Percentiles rank a stretch among this genome's conserved stretches.
These are phyloP conservation scores for Rhadina sibilatrix DNA, from an alignment of 2,113 vertebrate species.

Conservation along the genomic window DNA sequence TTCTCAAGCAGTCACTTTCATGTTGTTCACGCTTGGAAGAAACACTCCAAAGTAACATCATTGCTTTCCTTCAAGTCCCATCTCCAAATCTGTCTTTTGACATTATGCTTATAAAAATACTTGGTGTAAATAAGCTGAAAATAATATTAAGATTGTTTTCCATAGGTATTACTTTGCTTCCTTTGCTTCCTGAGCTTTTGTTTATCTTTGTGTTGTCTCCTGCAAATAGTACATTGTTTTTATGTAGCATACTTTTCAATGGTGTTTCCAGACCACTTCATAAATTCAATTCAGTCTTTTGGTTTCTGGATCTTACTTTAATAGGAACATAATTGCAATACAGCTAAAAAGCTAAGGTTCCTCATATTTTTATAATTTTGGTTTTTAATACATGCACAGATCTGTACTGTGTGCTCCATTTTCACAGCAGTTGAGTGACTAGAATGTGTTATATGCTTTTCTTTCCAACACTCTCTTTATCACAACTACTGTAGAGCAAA, in stretches of 20 bases:
- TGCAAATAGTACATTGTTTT: rapidly evolving
- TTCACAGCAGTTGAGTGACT: not conserved
- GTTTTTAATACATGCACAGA: not conserved
- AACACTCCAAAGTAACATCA: not conserved
- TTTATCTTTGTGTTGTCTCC: not conserved
- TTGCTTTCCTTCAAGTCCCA: not conserved
- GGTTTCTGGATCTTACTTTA: not conserved
- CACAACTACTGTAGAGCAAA: not conserved
- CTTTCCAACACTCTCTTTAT: not conserved
- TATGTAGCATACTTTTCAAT: not conserved
- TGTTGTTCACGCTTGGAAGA: not conserved
- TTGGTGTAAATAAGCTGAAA: not conserved
- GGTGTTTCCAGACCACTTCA: not conserved
- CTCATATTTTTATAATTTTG: not conserved
- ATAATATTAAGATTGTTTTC: not conserved
- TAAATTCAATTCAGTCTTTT: not conserved
- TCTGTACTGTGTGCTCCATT: not conserved
- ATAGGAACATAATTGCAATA: not conserved
- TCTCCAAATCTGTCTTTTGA: constrained; percentile 8
- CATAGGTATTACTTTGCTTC: not conserved
- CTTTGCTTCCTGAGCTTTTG: not conserved
- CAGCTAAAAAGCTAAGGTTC: not conserved
- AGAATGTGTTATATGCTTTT: not conserved
- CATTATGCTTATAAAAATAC: not conserved
- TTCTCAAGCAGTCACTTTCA: constrained; percentile 19